These are phyloP conservation scores for Meriones psammophilus DNA, from an alignment of 2,797 vertebrate genomes.

Conservation along the genomic window DNA sequence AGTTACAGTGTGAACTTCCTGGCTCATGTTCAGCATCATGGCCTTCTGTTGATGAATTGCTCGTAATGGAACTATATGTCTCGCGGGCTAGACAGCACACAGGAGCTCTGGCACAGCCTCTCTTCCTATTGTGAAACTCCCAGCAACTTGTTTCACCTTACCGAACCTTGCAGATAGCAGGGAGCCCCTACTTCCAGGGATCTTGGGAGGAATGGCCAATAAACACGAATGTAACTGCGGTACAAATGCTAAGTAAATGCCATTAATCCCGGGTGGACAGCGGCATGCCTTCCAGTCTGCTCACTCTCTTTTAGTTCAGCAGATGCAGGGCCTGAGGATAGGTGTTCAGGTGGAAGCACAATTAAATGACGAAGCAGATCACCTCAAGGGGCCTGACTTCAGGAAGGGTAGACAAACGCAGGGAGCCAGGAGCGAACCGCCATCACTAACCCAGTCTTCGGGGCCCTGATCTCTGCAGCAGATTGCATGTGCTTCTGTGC, in stretches of 20 bases:
- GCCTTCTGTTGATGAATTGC: background rate
- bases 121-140: background rate
- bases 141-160: background rate
- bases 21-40: background rate
- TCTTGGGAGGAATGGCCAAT: background rate
- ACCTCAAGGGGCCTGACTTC: background rate
- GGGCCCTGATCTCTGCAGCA: background rate
- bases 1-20: background rate
- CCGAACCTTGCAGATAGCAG: conserved; percentile 19
- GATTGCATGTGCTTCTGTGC: background rate
- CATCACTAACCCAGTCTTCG: background rate
- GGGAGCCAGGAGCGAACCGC: background rate
- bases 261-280: background rate
- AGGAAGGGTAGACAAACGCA: background rate
- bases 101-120: background rate
- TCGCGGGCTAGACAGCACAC: background rate
- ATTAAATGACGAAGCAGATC: conserved; percentile 2
- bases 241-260: conserved; percentile 14
- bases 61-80: background rate
- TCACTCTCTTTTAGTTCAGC: conserved; percentile 2
- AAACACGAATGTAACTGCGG: conserved; percentile 5
- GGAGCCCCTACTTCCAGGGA: background rate
- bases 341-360: conserved; percentile 19
- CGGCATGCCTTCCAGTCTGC: background rate
- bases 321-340: background rate